Percentiles rank a stretch among this genome's conserved stretches.
These are phyloP conservation scores for Hippocampus zosterae DNA, from an alignment of 2,113 vertebrate species.

Conservation along the genomic window DNA sequence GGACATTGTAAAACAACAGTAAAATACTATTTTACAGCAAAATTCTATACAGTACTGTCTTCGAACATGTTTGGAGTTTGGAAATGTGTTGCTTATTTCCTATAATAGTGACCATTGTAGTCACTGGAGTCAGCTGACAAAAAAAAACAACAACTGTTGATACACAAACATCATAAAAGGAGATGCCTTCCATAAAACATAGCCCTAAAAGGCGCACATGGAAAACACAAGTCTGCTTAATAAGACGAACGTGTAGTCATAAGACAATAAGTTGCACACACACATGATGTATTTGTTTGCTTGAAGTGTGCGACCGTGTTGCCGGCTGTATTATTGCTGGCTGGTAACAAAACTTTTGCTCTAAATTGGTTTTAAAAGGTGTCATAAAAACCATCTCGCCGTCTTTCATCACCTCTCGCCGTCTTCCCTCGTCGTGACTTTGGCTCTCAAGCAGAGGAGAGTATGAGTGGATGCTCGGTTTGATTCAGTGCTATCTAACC, in stretches of 20 bases:
- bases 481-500: slow-evolving; percentile 76
- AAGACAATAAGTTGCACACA: slow-evolving; percentile 41
- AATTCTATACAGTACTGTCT: slow-evolving; percentile 2
- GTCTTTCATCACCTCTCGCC: slow-evolving; percentile 56
- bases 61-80: slow-evolving; percentile 34
- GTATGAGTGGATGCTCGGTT: slow-evolving; percentile 58
- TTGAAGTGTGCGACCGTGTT: slow-evolving; percentile 34
- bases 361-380: slow-evolving; percentile 61
- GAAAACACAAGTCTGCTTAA: slow-evolving; percentile 41
- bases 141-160: slow-evolving; percentile 39
- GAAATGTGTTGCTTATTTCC: slow-evolving; percentile 43
- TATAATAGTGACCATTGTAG: slow-evolving; percentile 26
- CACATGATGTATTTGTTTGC: slow-evolving; percentile 53
- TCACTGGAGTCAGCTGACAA: slow-evolving; percentile 37
- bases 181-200: slow-evolving; percentile 46
- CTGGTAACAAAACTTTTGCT: slow-evolving; percentile 63
- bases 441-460: slow-evolving; percentile 87
- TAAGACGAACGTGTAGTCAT: slow-evolving; percentile 27
- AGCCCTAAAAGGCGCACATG: slow-evolving; percentile 22
- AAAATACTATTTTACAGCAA: no score
- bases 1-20: no score
- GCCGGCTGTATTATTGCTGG: slow-evolving; percentile 51
- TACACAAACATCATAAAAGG: slow-evolving; percentile 36
- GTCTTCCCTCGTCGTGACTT: slow-evolving; percentile 74
- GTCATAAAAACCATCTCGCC: slow-evolving; percentile 54